Base-by-base conservation (phyloP, 2,113 vertebrate species). In the Malaclemys terrapin region DNA sequence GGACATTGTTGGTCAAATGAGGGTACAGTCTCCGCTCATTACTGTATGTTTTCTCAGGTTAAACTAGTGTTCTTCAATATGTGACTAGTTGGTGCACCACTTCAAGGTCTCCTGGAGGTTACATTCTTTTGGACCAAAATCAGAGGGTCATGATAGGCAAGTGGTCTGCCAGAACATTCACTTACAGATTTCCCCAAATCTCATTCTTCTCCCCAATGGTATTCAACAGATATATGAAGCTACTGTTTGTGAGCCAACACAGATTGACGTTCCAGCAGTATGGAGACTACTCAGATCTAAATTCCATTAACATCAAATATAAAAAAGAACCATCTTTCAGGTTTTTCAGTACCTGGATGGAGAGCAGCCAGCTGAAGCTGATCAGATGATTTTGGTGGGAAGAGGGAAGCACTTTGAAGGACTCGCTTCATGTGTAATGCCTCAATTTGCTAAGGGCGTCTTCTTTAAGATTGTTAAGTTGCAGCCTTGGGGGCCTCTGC, bases 21-120 rank as follows among this genome's bases (percentile, higher is more conserved):
- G 84, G 53, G 53, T 8, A 54, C 53, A 54, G 85, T 24, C 92
- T 3, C 47, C 57, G 81, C 84, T 88, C 47, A 16, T 89, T 94
- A 80, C 76, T 89, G 82, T 88, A 83, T 90, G 62, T 72, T 96
- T 89, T 90, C 91, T 87, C 85, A 93, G 94, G 69, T 87, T 91
- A 20, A 91, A 89, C 94, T 90, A 88, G 86, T 87, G 84, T 82
- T 52, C 52, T 38, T 11, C 82, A 53, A 1, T 2, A n/a, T 69
- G 42, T 42, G 31, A 80, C 29, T 13, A 82, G 81, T 90, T 80
- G 62, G 82, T 90, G 54, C 50, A 27, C 56, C 56, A 27, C 56
- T 57, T 57, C 11, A 3, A 57, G 56, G 25, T 27, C 56, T 27
- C 25, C 25, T 57, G 85, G 84, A 89, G 47, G 80, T 89, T 96